Percentiles rank a stretch among this genome's conserved stretches.
Evolutionary conservation across 2,797 vertebrate species (phyloP).

Genomic region (Hyperoplus lanceolatus): DNA sequence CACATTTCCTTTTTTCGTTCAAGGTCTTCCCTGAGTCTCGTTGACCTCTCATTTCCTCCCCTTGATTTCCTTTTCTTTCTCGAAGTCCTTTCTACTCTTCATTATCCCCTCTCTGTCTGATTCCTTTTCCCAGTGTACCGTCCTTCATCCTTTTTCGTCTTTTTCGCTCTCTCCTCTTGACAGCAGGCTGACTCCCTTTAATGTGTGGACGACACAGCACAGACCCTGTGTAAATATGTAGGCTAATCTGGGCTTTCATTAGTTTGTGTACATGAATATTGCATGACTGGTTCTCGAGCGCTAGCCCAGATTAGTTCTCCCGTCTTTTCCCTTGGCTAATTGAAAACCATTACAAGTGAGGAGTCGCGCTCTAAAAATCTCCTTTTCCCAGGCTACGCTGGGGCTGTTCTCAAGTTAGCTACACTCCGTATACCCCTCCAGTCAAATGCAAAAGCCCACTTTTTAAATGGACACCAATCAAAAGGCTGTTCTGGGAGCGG

Average conservation of each 20-base stretch:
- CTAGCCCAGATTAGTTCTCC: constrained; percentile 70
- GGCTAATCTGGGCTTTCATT: constrained; percentile 81
- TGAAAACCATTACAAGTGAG: constrained; percentile 79
- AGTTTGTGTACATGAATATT: constrained; percentile 84
- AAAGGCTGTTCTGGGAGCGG: constrained; percentile 72
- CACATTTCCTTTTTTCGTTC: constrained; percentile 73
- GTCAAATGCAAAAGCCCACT: constrained; percentile 65
- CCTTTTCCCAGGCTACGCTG: constrained; percentile 44
- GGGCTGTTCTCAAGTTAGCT: constrained; percentile 30
- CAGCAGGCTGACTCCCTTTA: constrained; percentile 40
- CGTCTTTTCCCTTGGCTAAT: constrained; percentile 74
- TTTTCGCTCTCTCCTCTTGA: constrained; percentile 21
- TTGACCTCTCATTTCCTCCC: constrained; percentile 64
- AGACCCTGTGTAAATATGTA: constrained; percentile 76
- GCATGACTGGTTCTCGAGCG: constrained; percentile 72
- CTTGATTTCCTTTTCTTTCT: constrained; percentile 56
- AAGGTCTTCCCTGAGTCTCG: constrained; percentile 68
- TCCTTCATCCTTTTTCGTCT: constrained; percentile 6
- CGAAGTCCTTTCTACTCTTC: constrained; percentile 46
- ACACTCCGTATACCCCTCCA: constrained; percentile 23
- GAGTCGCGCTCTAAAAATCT: constrained; percentile 61
- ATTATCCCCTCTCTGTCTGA: constrained; percentile 55
- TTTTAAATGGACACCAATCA: constrained; percentile 80
- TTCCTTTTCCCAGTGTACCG: constrained; percentile 19
- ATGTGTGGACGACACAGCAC: constrained; percentile 53